Conservation (phyloP, 1,140 invertebrate genomes). For the Rhizoglyphus robini region DNA sequence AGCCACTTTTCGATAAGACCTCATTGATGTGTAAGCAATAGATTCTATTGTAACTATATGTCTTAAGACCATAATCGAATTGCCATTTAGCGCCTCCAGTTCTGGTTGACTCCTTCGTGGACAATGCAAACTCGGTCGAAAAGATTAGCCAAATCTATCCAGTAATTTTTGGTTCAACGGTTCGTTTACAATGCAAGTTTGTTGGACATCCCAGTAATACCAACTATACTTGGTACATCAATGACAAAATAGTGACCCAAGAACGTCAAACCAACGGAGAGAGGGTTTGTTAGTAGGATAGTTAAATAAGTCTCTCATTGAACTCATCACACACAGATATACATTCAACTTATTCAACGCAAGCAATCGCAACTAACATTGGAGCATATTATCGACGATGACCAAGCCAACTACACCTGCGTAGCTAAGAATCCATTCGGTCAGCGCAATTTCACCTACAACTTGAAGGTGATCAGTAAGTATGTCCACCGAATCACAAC, state of each 20-base stretch:
- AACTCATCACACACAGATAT: not conserved
- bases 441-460: conserved; percentile 18
- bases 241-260: not conserved
- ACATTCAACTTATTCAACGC: too few relatives aligned
- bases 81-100: too few relatives aligned
- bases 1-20: too few relatives aligned
- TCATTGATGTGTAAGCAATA: too few relatives aligned
- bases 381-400: conserved; percentile 17
- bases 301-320: not conserved
- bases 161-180: too few relatives aligned
- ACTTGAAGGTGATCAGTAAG: conserved; percentile 21
- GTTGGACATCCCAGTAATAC: conserved; percentile 6
- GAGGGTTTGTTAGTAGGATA: not conserved
- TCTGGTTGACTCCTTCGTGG: too few relatives aligned
- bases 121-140: too few relatives aligned
- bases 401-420: conserved; percentile 31
- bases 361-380: conserved; percentile 13
- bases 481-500: too few relatives aligned
- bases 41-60: too few relatives aligned
- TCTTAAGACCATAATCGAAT: too few relatives aligned
- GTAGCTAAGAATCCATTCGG: conserved; percentile 28
- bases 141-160: too few relatives aligned
- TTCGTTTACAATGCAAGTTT: too few relatives aligned
- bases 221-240: not conserved
- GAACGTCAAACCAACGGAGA: not conserved